Conservation (phyloP, 92 coral and sea anemone genomes). For the Siderastrea siderea region DNA sequence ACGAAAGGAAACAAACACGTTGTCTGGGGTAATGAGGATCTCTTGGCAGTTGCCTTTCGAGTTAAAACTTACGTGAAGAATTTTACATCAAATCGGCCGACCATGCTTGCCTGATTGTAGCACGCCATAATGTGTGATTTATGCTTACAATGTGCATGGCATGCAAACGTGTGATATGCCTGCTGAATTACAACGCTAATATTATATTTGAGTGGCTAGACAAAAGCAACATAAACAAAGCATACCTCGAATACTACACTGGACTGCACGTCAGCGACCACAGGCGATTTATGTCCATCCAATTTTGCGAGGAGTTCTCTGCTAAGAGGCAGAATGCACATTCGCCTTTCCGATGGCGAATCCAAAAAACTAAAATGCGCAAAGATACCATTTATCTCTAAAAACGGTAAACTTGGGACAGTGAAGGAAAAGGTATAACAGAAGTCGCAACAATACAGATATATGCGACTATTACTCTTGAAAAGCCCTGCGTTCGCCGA, state of each 20-base stretch:
- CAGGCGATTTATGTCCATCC: conserved; percentile 31
- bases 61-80: too few species aligned
- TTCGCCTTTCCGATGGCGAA: conserved; percentile 21
- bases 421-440: conserved; percentile 5
- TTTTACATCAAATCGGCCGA: too few species aligned
- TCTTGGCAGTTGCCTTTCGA: too few species aligned
- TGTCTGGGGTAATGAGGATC: too few species aligned
- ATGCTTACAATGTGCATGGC: too few species aligned
- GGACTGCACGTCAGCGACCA: conserved; percentile 15
- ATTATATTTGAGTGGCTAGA: not conserved
- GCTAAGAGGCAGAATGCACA: conserved; percentile 28
- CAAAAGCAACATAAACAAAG: not conserved
- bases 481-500: not conserved
- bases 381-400: conserved; percentile 17
- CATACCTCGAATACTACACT: conserved; percentile 34
- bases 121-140: too few species aligned
- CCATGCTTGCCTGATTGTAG: too few species aligned
- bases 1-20: too few species aligned
- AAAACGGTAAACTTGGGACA: conserved; percentile 32
- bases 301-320: conserved; percentile 4
- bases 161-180: too few species aligned
- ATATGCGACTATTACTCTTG: not conserved
- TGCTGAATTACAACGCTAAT: too few species aligned
- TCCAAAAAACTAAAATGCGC: conserved; percentile 22
- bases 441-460: conserved; percentile 12